phyloP scores from a whole-genome alignment of 2,888 invertebrate species.

The Branchipolynoe longqiensis region DNA sequence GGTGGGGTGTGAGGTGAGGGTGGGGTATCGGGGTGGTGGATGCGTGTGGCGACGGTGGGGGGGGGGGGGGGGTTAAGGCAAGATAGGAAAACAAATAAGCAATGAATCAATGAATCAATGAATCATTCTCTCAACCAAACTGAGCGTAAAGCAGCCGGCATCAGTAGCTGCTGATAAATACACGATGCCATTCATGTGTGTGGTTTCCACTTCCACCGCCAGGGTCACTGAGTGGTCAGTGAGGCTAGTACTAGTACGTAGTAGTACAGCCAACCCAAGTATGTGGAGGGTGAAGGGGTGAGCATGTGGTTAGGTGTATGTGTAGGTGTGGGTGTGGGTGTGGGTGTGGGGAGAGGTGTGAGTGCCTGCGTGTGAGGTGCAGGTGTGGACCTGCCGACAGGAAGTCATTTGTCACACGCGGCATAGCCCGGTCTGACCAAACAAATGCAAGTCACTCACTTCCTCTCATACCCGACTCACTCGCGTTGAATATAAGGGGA shows the following conservation, averaged over 20 bases:
- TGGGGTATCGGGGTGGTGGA: background rate
- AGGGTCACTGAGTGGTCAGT: too few relatives aligned
- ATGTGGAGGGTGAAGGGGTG: slow-evolving; percentile 1
- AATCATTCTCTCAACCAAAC: background rate
- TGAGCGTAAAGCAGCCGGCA: slow-evolving; percentile 7
- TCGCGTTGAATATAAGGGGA: too few relatives aligned
- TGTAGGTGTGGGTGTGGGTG: background rate
- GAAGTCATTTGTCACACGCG: too few relatives aligned
- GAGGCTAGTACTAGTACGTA: too few relatives aligned
- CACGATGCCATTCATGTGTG: slow-evolving; percentile 22
- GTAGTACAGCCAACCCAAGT: too few relatives aligned
- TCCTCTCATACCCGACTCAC: too few relatives aligned
- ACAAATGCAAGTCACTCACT: too few relatives aligned
- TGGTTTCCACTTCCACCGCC: too few relatives aligned
- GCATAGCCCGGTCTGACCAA: too few relatives aligned
- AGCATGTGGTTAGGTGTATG: background rate
- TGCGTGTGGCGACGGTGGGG: background rate
- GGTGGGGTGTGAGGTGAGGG: background rate
- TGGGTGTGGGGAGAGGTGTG: background rate
- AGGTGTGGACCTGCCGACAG: too few relatives aligned
- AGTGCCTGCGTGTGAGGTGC: too few relatives aligned
- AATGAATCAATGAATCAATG: too few relatives aligned
- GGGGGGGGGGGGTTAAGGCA: background rate
- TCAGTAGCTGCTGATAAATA: background rate
- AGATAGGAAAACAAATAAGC: background rate